phyloP scores from a whole-genome alignment of 2,113 vertebrate species.

The Elaphurus davidianus region DNA sequence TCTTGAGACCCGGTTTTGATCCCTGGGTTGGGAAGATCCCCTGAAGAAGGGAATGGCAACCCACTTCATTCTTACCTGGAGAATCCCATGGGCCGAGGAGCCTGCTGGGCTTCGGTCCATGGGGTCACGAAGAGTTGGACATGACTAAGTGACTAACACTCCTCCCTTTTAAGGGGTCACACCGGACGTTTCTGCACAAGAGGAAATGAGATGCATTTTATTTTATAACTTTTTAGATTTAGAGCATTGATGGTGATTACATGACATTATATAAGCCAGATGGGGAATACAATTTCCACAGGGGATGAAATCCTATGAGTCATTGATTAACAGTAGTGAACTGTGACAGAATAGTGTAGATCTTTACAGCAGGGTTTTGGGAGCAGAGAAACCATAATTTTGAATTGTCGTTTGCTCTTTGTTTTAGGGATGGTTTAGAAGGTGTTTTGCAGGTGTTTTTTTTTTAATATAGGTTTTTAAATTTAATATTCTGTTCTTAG shows the following conservation, averaged over 20 bases:
- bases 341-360: neutral
- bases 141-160: neutral
- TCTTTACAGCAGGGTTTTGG: neutral
- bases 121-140: neutral
- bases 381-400: neutral
- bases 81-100: neutral
- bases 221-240: constrained; percentile 29
- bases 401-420: neutral
- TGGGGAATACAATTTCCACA: neutral
- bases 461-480: neutral
- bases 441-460: neutral
- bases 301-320: neutral
- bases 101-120: neutral
- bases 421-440: neutral
- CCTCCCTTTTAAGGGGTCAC: neutral
- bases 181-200: neutral
- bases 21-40: neutral
- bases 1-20: neutral
- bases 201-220: constrained; percentile 34
- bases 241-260: neutral
- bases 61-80: neutral
- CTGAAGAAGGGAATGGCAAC: neutral
- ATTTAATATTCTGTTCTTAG: neutral
- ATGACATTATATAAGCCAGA: constrained; percentile 9
- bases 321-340: constrained; percentile 32